Base-by-base conservation (phyloP, 2,113 vertebrate species). In the Hiodon alosoides region DNA sequence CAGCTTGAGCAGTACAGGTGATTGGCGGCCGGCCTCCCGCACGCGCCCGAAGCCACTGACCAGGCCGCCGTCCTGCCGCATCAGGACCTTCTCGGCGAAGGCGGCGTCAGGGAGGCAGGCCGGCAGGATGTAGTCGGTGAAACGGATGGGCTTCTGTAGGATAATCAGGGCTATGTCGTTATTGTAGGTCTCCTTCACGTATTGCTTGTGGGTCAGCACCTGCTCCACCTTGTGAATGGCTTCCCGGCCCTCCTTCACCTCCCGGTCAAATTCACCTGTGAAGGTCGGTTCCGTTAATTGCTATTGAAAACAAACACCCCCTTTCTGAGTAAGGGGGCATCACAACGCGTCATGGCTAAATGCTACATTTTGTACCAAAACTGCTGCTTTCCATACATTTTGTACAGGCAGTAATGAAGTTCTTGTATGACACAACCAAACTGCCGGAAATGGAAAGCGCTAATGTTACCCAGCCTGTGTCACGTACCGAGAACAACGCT, bases 111-210 rank as follows among this genome's bases (percentile, higher is more conserved):
- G 96, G 3, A 99, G 77, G 84, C 97, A 99, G 0, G 95, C 96
- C 0, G 97, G 91, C 0, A 95, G 59, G 78, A 97, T 76, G 10
- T 86, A 94, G 54, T 74, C 62, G 0, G 84, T 90, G 88, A 95
- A 98, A 0, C 0, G 74, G 76, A 98, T 91, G 7, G 95, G 93
- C 0, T 83, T 85, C 77, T 78, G 85, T 67, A 99, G 77, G 80
- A 91, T 92, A 79, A 98, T 80, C n/a, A 99, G 82, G 0, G 96
- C 94, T 0, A 98, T 96, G 88, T 99, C 96, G 0, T 92, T 95
- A 84, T 95, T 78, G 0, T 92, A 96, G 1, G 94, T 96, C 0
- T 82, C 68, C 0, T 0, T 1, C 0, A 73, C 6, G 64, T 94
- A 98, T 0, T 71, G 83, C 0, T 71, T 77, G 77, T 98, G 96